Evolutionary conservation across 2,797 vertebrate genomes (phyloP), one percentile per base, ranked within the genome.

Genomic region (Steatocranus sp.): DNA sequence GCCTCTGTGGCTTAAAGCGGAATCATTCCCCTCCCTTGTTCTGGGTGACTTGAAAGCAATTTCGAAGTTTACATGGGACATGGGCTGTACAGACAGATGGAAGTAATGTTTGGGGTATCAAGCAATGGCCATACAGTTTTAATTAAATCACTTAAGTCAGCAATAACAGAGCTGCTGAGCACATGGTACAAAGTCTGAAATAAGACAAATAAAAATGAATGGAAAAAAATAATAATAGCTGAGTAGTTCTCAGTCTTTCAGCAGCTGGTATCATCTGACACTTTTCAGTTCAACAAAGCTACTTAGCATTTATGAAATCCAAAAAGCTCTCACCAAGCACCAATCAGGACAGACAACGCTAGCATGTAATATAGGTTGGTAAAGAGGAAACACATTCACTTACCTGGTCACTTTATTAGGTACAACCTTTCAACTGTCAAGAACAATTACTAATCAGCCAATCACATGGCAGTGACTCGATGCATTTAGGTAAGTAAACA

Each of bases 11-110:
- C 77, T 89, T 78, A 83, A 83, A 79, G 80, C 86, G 32, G 83
- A 84, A 88, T 81, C 75, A 77, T 89, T 88, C 83, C 79, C 53
- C 84, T 10, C 32, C 63, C 87, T 87, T 83, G 89, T 92, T 95
- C 90, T 83, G 92, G 90, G 84, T 92, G 92, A 94, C 89, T 92
- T 91, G 89, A 88, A 93, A 91, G 91, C 84, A 88, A 94, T 93
- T 87, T 84, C 15, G 70, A 84, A 91, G 83, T 89, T 85, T 82
- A 83, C 80, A 88, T 25, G 41, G 70, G 91, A 73, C 81, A 49
- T 83, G 83, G 80, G 89, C 90, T 82, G 56, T 86, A 83, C 84
- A 91, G 81, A 84, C 86, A 83, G 80, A 88, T 82, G 86, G 84
- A 89, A 82, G 83, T 90, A 88, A 89, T 75, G 56, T 87, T 90